Evolutionary conservation across 1,140 invertebrate genomes (phyloP).

Genomic region (Anastrepha ludens): DNA sequence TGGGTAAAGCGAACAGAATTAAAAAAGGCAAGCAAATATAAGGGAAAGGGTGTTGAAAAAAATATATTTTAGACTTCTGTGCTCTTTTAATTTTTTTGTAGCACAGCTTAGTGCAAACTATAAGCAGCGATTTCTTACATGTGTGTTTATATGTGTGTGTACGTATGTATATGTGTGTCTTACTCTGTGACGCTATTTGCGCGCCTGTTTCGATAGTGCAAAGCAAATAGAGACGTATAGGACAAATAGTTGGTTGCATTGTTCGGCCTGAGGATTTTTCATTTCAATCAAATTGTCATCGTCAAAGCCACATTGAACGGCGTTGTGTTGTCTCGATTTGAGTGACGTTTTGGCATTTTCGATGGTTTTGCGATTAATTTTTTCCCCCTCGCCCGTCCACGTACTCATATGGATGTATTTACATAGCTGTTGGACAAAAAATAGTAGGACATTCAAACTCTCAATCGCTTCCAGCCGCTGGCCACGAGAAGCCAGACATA

Average conservation of each 20-base stretch:
- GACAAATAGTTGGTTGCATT: neutral
- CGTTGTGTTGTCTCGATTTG: neutral
- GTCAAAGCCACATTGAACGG: conserved; percentile 30
- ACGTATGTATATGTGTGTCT: neutral
- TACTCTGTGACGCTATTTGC: conserved; percentile 5
- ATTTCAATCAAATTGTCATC: conserved; percentile 52
- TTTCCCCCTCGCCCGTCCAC: neutral
- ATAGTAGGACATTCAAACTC: neutral
- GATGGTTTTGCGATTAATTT: neutral
- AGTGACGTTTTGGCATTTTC: conserved; percentile 29
- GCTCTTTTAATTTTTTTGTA: neutral
- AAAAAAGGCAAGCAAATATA: conserved; percentile 9
- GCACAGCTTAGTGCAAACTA: neutral
- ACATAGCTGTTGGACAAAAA: neutral
- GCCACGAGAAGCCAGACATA: neutral
- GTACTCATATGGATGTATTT: neutral
- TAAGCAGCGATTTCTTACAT: neutral
- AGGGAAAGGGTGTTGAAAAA: neutral
- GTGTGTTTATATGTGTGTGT: neutral
- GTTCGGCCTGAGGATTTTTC: conserved; percentile 48
- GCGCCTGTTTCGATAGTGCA: conserved; percentile 39
- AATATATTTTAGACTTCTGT: neutral
- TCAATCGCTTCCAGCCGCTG: neutral
- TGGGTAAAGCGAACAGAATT: neutral
- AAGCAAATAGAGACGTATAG: conserved; percentile 35